Evolutionary conservation across 2,888 invertebrate species (phyloP), one percentile per base, ranked within the genome.

Genomic region (Aelia acuminata): DNA sequence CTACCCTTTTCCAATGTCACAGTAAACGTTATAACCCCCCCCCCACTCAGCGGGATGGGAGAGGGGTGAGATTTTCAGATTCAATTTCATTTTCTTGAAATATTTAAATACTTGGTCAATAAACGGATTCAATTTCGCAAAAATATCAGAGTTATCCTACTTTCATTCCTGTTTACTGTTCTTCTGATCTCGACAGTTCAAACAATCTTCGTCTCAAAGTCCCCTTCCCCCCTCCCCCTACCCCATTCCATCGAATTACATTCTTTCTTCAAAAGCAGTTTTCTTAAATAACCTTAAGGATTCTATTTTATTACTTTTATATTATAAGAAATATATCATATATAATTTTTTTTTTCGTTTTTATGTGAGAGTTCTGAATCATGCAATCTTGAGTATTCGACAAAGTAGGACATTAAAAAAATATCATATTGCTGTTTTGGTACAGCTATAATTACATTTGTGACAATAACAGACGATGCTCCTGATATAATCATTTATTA

Each of bases 21-120:
- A 26, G 26, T 26, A 57, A 57, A 57, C 26, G 26, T 13, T n/a
- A 57, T 57, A 26, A 57, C n/a, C 26, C 26, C 13, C 13, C n/a
- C 49, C 8, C 11, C 48, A 11, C 13, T 11, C 13, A 11, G 15
- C 10, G 13, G 20, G 7, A 15, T 3, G 50, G 7, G 10, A 13
- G 26, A 26, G 57, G 11, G 26, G 57, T 26, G 13, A 26, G 57
- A 57, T 53, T 57, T 26, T 57, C 57, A 57, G 57, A 57, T 57
- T 57, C 57, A 26, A 57, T 57, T 57, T 57, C 57, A 57, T 57
- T 57, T 57, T 57, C 57, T 26, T 57, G 57, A 57, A 57, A 57
- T 57, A 57, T 57, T 57, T 57, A 75, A 75, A 75, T 39, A 39
- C 35, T 18, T 75, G 35, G 75, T 39, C 75, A 75, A 75, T 75